A percentile compares a stretch with the other conserved stretches of the same genome.
These are phyloP conservation scores for Crossocerus cetratus DNA, from an alignment of 2,888 invertebrate species.

Conservation along the genomic window DNA sequence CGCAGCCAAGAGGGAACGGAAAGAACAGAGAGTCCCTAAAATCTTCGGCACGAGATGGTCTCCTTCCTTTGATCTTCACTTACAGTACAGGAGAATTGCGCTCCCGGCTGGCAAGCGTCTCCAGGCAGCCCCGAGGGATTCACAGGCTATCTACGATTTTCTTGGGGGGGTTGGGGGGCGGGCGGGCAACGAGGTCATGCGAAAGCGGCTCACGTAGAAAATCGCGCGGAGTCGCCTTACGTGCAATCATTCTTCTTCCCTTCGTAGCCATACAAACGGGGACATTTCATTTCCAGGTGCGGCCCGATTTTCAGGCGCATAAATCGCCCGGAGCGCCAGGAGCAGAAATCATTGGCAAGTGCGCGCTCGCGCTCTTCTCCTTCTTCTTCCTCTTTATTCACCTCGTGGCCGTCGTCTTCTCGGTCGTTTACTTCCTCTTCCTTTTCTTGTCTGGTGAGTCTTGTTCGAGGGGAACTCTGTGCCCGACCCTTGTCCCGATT, in stretches of 20 bases:
- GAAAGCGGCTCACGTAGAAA: conserved; percentile 62
- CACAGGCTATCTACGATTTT: conserved; percentile 49
- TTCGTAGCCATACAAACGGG: conserved; percentile 30
- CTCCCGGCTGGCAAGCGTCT: conserved; percentile 9
- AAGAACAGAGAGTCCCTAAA: not conserved
- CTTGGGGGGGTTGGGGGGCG: too few relatives aligned
- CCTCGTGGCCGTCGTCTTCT: conserved; percentile 5
- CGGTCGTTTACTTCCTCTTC: too few relatives aligned
- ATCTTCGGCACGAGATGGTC: conserved; percentile 1
- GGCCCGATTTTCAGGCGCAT: conserved; percentile 65
- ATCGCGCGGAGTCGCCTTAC: conserved; percentile 36
- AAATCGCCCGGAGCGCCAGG: conserved; percentile 67
- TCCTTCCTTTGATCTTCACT: conserved; percentile 26
- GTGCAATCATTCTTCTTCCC: conserved; percentile 31
- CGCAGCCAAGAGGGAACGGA: not conserved
- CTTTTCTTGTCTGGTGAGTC: conserved; percentile 23
- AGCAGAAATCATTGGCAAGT: conserved; percentile 58
- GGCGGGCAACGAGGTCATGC: conserved; percentile 61
- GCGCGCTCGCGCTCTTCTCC: conserved; percentile 36
- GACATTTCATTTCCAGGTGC: conserved; percentile 68
- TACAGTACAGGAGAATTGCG: not conserved
- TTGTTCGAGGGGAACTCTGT: conserved; percentile 46
- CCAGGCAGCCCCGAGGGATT: conserved; percentile 11
- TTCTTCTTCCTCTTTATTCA: conserved; percentile 37
- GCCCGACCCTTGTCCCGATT: conserved; percentile 55